These are phyloP conservation scores for Notiomystis cincta DNA, from an alignment of 2,113 vertebrate genomes.

Conservation along the genomic window DNA sequence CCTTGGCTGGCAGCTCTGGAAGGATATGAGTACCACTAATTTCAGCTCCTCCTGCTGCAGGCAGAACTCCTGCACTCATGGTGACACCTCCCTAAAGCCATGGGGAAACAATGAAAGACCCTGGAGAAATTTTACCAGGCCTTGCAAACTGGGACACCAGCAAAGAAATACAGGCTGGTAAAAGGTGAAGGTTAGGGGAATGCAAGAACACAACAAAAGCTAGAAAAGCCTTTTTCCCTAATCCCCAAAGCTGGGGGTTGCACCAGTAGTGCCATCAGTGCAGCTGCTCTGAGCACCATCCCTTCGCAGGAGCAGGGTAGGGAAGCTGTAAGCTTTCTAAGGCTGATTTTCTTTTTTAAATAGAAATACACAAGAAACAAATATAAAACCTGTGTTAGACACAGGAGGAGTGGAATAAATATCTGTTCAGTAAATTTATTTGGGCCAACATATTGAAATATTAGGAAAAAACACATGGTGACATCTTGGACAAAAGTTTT, in stretches of 20 bases:
- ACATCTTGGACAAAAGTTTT: not conserved
- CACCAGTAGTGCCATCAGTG: not conserved
- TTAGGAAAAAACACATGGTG: not conserved
- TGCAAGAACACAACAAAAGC: not conserved
- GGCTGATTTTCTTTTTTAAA: not conserved
- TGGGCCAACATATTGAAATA: not conserved
- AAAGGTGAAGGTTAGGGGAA: not conserved
- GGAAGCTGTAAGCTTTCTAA: not conserved
- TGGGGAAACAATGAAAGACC: not conserved
- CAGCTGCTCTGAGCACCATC: not conserved
- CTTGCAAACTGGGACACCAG: not conserved
- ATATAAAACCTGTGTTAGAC: not conserved
- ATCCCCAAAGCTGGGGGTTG: fast-evolving
- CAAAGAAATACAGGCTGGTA: not conserved
- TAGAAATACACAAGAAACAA: not conserved
- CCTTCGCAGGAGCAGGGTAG: not conserved
- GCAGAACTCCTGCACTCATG: not conserved
- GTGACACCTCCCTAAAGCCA: fast-evolving
- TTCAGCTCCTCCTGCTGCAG: not conserved
- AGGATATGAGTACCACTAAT: fast-evolving
- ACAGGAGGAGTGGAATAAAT: not conserved
- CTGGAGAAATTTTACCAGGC: not conserved
- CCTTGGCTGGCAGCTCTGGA: not conserved
- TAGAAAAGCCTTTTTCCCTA: not conserved
- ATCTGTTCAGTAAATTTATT: not conserved